phyloP scores from a whole-genome alignment of 2,888 invertebrate genomes.

The Dascillus cervinus region DNA sequence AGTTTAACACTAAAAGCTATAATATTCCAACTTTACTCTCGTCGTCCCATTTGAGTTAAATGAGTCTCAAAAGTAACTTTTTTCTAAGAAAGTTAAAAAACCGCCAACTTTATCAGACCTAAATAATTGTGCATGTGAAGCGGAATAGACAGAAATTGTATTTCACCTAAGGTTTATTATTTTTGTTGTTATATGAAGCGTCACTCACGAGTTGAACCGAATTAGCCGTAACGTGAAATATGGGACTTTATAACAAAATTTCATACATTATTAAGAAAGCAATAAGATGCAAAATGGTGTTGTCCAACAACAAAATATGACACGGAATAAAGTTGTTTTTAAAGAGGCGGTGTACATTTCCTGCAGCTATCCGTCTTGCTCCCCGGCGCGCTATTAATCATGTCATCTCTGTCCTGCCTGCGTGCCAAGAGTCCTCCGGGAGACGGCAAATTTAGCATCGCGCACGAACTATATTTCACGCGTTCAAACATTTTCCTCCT shows the following conservation, averaged over 20 bases:
- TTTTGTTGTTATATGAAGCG: too few relatives aligned
- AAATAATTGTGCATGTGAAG: too few relatives aligned
- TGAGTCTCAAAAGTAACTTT: too few relatives aligned
- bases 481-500: slow-evolving; percentile 35
- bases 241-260: slow-evolving; percentile 21
- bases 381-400: slow-evolving; percentile 31
- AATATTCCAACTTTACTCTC: too few relatives aligned
- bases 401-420: slow-evolving; percentile 32
- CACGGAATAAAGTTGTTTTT: slow-evolving; percentile 19
- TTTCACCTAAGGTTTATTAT: too few relatives aligned
- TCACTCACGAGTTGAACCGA: too few relatives aligned
- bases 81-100: too few relatives aligned
- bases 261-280: slow-evolving; percentile 28
- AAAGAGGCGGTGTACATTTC: slow-evolving; percentile 19
- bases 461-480: slow-evolving; percentile 37
- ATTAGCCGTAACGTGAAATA: slow-evolving; percentile 6
- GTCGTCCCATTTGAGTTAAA: too few relatives aligned
- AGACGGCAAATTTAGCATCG: slow-evolving; percentile 37
- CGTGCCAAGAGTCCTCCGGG: slow-evolving; percentile 28
- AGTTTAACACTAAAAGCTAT: too few relatives aligned
- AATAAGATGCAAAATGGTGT: slow-evolving; percentile 29
- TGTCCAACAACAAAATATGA: slow-evolving; percentile 29
- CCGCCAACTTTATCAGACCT: too few relatives aligned
- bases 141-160: too few relatives aligned
- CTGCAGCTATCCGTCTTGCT: slow-evolving; percentile 27